Evolutionary conservation across 2,888 invertebrate species (phyloP), one percentile per base, ranked within the genome.

Genomic region (Coleophora deauratella): DNA sequence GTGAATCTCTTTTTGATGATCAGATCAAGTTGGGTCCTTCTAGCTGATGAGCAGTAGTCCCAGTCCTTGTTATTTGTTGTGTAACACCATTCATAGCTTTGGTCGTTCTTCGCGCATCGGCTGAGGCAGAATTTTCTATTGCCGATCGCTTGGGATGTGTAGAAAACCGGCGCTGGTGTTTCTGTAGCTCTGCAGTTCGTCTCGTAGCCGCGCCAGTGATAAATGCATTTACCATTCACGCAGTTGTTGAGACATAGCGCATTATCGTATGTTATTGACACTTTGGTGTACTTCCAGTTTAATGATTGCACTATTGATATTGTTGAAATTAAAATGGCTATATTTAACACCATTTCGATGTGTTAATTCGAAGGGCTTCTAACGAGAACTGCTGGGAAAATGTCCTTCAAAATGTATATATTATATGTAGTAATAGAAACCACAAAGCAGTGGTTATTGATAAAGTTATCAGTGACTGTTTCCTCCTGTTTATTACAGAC

Each of bases 31-130:
- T 37, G 15, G n/a, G 27, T 14, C 11, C n/a, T 27, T n/a, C 8
- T n/a, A 6, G 27, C 35, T 6, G 40, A 27, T 32, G 33, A 40
- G 38, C 43, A 43, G 35, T 38, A 43, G 15, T 43, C 43, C 40
- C 40, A 43, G 9, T 21, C 14, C 1, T 3, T 1, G 6, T 40
- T 21, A 11, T 43, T 15, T 3, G 37, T 28, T 0, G 37, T 37
- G 27, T 21, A 38, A 27, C 43, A 43, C 43, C 43, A 43, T 12
- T 40, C 35, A 37, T 40, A 40, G n/a, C n/a, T 2, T 8, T 34
- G 35, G 2, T 37, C 40, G 11, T 37, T 40, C 9, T 31, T 33
- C 0, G 35, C 43, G 12, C 43, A 43, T 9, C 37, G 15, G 28
- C 40, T 40, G 13, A 34, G 8, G 21, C 43, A 43, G 4, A 11